These are phyloP conservation scores for Caenorhabditis doughertyi DNA, from an alignment of 2,888 invertebrate genomes.

Conservation along the genomic window DNA sequence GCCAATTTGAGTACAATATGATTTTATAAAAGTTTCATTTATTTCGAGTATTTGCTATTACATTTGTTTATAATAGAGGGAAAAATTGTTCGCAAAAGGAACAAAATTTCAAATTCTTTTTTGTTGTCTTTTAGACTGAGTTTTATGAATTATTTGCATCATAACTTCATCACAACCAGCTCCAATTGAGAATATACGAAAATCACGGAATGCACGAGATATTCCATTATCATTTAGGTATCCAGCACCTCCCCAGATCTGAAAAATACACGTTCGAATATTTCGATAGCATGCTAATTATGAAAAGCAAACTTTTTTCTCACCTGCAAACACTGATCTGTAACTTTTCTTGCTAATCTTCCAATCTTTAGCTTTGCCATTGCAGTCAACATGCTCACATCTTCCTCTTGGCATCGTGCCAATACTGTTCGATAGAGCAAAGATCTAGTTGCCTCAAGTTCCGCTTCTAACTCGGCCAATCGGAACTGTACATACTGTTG, in stretches of 20 bases:
- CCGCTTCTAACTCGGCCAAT: constrained; percentile 85
- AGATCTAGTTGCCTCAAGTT: constrained; percentile 85
- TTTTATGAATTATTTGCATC: constrained; percentile 85
- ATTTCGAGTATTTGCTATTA: constrained; percentile 17
- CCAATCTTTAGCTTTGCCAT: constrained; percentile 86
- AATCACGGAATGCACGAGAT: constrained; percentile 84
- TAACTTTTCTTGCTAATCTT: constrained; percentile 84
- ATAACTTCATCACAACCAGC: constrained; percentile 86
- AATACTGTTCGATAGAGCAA: constrained; percentile 83
- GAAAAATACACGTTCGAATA: no score
- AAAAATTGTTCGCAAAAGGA: no score
- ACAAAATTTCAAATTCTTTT: neutral
- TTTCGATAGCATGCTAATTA: no score
- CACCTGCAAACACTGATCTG: constrained; percentile 85
- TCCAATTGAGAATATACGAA: constrained; percentile 85
- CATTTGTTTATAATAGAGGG: neutral
- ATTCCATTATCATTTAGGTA: constrained; percentile 85
- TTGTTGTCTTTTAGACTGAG: constrained; percentile 79
- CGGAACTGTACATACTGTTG: constrained; percentile 84
- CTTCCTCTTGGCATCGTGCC: constrained; percentile 83
- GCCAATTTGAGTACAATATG: constrained; percentile 17
- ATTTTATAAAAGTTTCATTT: constrained; percentile 17
- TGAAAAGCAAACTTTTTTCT: neutral
- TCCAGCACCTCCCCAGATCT: constrained; percentile 86
- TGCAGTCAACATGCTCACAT: constrained; percentile 85